Evolutionary conservation across 2,797 vertebrate genomes (phyloP), one percentile per base, ranked within the genome.

Genomic region (Hypotaenidia philippensis): DNA sequence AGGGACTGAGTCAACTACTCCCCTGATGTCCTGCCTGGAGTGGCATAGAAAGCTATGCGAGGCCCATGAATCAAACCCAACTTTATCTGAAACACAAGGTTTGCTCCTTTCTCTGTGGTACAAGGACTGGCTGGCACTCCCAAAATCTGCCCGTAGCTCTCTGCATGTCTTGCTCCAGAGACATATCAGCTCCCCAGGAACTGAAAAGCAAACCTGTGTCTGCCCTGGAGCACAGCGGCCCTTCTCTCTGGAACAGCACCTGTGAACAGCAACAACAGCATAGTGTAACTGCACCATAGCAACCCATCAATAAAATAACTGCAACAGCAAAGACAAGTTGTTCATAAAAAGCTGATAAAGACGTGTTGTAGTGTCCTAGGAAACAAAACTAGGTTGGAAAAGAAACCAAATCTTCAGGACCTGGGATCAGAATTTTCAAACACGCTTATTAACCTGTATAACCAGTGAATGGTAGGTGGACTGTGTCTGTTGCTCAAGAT

Each of bases 201-300:
- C 23, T 0, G 0, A 60, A 45, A n/a, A 79, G 6, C 36, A 74
- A 47, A 69, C 15, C 52, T 27, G 12, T 32, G 26, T 26, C 1
- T 1, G 12, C 34, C 23, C 11, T 3, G 7, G 21, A 63, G 22
- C n/a, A 60, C 5, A 29, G 31, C 21, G 16, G 7, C 18, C 12
- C 7, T 45, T 61, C 53, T 74, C 36, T 19, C 44, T 61, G 31
- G 34, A 57, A 4, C 41, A 88, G 1, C 16, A 29, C 27, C 34
- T 41, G 29, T 18, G 14, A 34, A 56, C 20, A 65, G 25, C 44
- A 84, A 45, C 27, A 61, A 27, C 40, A 50, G 50, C 21, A 11
- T 38, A 52, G 21, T n/a, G 4, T 12, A 63, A 44, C 15, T 32
- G 12, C 10, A 25, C 29, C 34, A 13, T 34, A 77, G 64, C 38